A percentile compares a stretch with the other conserved stretches of the same genome.
phyloP scores from a whole-genome alignment of 2,888 invertebrate species.

The Caenorhabditis virilis region DNA sequence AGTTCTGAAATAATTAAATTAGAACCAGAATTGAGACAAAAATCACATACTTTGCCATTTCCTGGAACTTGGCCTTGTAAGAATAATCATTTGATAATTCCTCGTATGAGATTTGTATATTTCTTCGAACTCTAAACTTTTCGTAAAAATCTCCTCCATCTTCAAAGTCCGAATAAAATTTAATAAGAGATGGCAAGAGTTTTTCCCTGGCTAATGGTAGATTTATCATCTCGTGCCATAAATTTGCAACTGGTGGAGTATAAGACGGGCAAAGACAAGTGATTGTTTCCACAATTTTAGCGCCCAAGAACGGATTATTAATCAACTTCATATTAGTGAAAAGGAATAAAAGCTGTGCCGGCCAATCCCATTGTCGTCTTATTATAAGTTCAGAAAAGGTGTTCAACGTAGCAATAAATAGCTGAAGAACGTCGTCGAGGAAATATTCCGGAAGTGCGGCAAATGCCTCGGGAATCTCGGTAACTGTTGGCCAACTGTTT shows the following conservation, averaged over 20 bases:
- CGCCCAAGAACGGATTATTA: slow-evolving; percentile 93
- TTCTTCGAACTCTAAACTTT: slow-evolving; percentile 96
- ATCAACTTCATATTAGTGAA: slow-evolving; percentile 88
- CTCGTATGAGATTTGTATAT: slow-evolving; percentile 81
- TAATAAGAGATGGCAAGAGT: slow-evolving; percentile 89
- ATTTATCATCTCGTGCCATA: slow-evolving; percentile 39
- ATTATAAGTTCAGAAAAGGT: slow-evolving; percentile 77
- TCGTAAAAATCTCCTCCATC: slow-evolving; percentile 87
- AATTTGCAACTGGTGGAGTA: slow-evolving; percentile 18
- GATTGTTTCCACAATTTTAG: slow-evolving; percentile 75
- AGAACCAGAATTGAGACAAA: slow-evolving; percentile 7
- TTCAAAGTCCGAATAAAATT: slow-evolving; percentile 83
- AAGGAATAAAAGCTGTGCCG: slow-evolving; percentile 86
- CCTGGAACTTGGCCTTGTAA: slow-evolving; percentile 84
- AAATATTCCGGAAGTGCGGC: slow-evolving; percentile 92
- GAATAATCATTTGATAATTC: slow-evolving; percentile 79
- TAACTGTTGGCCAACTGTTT: background rate
- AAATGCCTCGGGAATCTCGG: slow-evolving; percentile 78
- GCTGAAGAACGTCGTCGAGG: slow-evolving; percentile 94
- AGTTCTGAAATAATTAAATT: slow-evolving; percentile 18
- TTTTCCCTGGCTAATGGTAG: slow-evolving; percentile 79
- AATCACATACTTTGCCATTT: slow-evolving; percentile 79
- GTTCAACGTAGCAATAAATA: slow-evolving; percentile 89
- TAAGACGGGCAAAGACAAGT: slow-evolving; percentile 40
- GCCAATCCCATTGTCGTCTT: slow-evolving; percentile 75